Base-by-base conservation (phyloP, 2,113 vertebrate species). In the Pseudopipra pipra region DNA sequence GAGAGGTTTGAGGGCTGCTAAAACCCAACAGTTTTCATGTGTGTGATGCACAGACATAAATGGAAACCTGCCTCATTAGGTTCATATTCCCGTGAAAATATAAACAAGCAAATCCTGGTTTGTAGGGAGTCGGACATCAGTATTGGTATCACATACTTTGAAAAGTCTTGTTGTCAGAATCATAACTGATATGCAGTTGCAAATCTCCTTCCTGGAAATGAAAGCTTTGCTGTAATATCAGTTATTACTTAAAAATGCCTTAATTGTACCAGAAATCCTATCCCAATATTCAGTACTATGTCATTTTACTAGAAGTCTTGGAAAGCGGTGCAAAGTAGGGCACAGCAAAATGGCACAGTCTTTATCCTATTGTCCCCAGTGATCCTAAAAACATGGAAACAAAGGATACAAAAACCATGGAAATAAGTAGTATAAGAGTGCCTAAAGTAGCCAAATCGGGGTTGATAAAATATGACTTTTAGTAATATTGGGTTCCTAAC, bases 331-430 rank as follows among this genome's bases (percentile, higher is more conserved):
- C 23, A 62, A 31, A 77, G 41, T 14, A 80, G n/a, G 37, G 31
- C 87, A 80, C 66, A 68, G 52, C 23, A 56, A 55, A 93, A 20
- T 14, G 35, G 4, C 37, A 19, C 3, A 0, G 12, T 76, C 35
- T 68, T 86, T 73, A 33, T 61, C 14, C 8, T 0, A 0, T 39
- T 76, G 30, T 75, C n/a, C 31, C 5, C 31, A n/a, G 5, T 37
- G 25, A 51, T 58, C 13, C 47, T 59, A 51, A 37, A 62, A 37
- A 12, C 33, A 28, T 10, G 21, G 70, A 1, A 77, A 35, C 49
- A 27, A 27, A 51, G 49, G 49, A 51, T 51, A 25, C 35, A 63
- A 20, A 28, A 62, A 18, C 17, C 33, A 31, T 12, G 21, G 70
- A 1, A 80, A 33, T 72, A 49, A 51, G 5, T 33, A 33, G 5